Evolutionary conservation across 2,797 vertebrate genomes (phyloP).

Genomic region (Emydoidea blandingii): DNA sequence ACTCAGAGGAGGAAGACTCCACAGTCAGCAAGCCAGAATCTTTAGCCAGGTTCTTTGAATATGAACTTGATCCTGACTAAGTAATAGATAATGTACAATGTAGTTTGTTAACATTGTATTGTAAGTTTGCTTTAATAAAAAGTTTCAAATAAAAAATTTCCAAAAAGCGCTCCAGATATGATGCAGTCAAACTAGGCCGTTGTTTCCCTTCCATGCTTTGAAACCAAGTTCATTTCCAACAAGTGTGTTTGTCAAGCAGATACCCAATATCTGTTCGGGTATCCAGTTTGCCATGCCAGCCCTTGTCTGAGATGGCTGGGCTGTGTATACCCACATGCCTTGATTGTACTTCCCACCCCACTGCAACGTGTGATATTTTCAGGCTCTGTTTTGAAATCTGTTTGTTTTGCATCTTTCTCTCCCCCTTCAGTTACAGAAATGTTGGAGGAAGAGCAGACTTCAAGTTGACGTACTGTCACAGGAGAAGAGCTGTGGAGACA

Average conservation of each 20-base stretch:
- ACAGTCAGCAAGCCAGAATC: background rate
- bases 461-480: slow-evolving; percentile 18
- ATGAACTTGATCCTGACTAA: background rate
- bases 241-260: slow-evolving; percentile 57
- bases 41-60: background rate
- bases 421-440: slow-evolving; percentile 68
- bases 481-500: background rate
- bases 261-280: accelerated
- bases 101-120: background rate
- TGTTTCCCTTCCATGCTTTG: background rate
- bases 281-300: slow-evolving; percentile 11
- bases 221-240: slow-evolving; percentile 18
- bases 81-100: background rate
- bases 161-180: background rate
- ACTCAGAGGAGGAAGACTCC: background rate
- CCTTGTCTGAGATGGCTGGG: slow-evolving; percentile 33
- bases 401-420: background rate
- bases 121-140: background rate
- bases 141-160: background rate
- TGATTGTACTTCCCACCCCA: background rate
- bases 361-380: background rate
- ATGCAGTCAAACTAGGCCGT: background rate
- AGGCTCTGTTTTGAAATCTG: background rate
- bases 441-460: background rate
- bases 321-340: background rate